Evolutionary conservation across 2,797 vertebrate species (phyloP).

Genomic region (Heliangelus exortis): DNA sequence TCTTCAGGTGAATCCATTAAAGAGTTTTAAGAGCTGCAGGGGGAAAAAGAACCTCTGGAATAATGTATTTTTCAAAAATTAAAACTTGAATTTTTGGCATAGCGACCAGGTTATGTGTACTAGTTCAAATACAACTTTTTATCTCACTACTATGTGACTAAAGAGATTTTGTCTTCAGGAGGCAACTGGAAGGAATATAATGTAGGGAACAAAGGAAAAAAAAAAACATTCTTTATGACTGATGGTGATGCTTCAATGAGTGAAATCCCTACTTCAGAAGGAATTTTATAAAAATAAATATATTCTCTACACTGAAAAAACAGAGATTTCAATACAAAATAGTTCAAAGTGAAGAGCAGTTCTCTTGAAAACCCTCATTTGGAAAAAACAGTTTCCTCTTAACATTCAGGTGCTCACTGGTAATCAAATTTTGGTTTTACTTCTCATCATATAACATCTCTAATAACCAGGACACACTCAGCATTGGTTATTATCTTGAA

Average conservation of each 20-base stretch:
- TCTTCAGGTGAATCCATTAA: not conserved
- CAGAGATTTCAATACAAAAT: not conserved
- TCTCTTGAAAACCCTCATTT: not conserved
- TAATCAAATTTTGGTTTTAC: not conserved
- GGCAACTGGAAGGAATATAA: not conserved
- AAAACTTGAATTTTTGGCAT: not conserved
- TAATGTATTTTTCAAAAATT: constrained; percentile 1
- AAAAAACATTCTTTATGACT: not conserved
- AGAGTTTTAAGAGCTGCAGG: not conserved
- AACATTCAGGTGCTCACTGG: not conserved
- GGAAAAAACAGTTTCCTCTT: not conserved
- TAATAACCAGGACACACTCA: not conserved
- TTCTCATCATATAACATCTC: not conserved
- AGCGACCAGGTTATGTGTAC: not conserved
- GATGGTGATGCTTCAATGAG: not conserved
- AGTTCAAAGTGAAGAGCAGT: not conserved
- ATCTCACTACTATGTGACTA: not conserved
- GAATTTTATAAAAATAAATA: not conserved
- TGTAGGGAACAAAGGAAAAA: not conserved
- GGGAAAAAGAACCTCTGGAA: not conserved
- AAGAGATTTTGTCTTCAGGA: not conserved
- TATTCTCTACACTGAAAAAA: not conserved
- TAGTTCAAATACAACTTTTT: not conserved
- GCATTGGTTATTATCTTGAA: not conserved
- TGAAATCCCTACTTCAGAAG: not conserved